Conservation (phyloP, 2,888 invertebrate species). For the Tinea trinotella region DNA sequence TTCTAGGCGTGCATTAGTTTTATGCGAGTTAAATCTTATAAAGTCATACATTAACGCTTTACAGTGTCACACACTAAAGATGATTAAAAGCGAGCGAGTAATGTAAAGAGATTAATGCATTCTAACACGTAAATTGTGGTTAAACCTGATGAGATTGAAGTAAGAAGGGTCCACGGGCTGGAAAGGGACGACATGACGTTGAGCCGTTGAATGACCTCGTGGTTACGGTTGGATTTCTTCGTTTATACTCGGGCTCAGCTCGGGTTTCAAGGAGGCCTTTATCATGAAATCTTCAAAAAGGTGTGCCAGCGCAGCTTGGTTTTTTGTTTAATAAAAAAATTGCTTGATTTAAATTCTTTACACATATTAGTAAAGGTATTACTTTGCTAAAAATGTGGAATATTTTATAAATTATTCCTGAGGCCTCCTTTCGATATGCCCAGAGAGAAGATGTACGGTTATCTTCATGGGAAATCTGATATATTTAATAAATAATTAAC, state of each 20-base stretch:
- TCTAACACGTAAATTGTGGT: constrained; percentile 7
- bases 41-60: neutral
- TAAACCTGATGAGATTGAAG: constrained; percentile 25
- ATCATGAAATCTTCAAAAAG: constrained; percentile 46
- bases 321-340: constrained; percentile 9
- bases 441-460: no score
- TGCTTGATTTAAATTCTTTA: neutral
- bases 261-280: constrained; percentile 38
- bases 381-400: neutral
- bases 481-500: no score
- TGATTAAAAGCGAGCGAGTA: neutral
- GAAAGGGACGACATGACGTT: constrained; percentile 50
- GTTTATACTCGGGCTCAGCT: constrained; percentile 34
- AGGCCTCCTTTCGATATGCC: no score
- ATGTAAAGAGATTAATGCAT: constrained; percentile 4
- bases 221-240: constrained; percentile 40
- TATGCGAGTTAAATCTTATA: constrained; percentile 1
- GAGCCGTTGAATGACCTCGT: constrained; percentile 56
- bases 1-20: neutral
- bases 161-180: constrained; percentile 32
- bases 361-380: neutral
- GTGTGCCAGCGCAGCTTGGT: constrained; percentile 50
- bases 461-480: no score
- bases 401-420: neutral
- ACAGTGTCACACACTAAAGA: neutral